Conservation (phyloP, 2,888 invertebrate genomes). For the Sympetrum striolatum region DNA sequence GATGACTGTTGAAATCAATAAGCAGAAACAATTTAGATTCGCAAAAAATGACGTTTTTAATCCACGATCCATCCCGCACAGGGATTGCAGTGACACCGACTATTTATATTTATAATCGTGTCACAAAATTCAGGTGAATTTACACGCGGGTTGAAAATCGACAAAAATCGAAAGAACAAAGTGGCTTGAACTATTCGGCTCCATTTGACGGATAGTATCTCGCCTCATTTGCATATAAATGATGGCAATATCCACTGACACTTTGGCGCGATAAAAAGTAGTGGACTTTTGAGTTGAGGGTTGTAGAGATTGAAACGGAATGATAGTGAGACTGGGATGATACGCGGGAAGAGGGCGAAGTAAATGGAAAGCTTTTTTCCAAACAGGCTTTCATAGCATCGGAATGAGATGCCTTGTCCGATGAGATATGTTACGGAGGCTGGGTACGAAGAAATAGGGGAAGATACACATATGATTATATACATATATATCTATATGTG, state of each 20-base stretch:
- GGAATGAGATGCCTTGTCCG: constrained; percentile 29
- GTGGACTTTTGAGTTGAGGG: not conserved
- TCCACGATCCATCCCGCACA: no score
- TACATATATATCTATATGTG: no score
- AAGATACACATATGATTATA: not conserved
- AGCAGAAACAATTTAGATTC: no score
- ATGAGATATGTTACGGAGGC: not conserved
- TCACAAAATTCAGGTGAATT: no score
- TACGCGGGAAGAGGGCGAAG: not conserved
- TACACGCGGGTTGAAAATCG: no score
- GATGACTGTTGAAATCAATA: no score
- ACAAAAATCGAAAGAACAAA: not conserved
- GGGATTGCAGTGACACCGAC: no score
- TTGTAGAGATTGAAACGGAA: not conserved
- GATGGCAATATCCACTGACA: constrained; percentile 28
- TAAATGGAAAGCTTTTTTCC: constrained; percentile 26
- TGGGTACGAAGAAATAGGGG: not conserved
- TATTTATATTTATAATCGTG: no score
- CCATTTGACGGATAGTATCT: constrained; percentile 24
- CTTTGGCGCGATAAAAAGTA: constrained; percentile 26
- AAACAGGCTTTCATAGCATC: constrained; percentile 16
- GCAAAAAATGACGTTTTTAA: no score
- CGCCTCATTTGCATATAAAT: constrained; percentile 32
- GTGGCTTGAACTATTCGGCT: constrained; percentile 11
- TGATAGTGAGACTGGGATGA: not conserved